A percentile compares a stretch with the other conserved stretches of the same genome.
These are phyloP conservation scores for Exocentrus adspersus DNA, from an alignment of 2,888 invertebrate species.

Conservation along the genomic window DNA sequence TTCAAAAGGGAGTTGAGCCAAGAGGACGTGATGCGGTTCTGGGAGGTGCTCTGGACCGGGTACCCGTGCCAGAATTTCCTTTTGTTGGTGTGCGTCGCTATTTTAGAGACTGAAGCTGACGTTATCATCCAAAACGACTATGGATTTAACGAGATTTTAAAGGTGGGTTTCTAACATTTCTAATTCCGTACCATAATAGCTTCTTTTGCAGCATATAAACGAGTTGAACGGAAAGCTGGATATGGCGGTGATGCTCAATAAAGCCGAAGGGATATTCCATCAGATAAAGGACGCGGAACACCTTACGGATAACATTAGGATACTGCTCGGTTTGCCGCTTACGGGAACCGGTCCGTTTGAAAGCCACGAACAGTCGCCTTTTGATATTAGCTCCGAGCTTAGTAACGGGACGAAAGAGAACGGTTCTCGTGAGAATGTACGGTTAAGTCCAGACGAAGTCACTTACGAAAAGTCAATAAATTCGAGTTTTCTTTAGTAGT, in stretches of 20 bases:
- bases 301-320: conserved; percentile 76
- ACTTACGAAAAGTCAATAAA: conserved; percentile 69
- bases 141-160: conserved; percentile 95
- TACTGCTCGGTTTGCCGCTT: conserved; percentile 74
- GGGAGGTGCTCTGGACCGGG: conserved; percentile 97
- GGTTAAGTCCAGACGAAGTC: conserved; percentile 65
- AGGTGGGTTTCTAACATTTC: conserved; percentile 68
- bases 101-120: conserved; percentile 89
- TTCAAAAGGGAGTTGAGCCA: conserved; percentile 95
- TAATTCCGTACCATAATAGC: too few species aligned
- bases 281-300: conserved; percentile 81
- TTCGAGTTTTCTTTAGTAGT: conserved; percentile 65
- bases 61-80: conserved; percentile 96
- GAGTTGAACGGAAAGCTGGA: conserved; percentile 90
- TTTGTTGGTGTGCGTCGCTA: conserved; percentile 90
- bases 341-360: conserved; percentile 40
- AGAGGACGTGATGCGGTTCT: conserved; percentile 86
- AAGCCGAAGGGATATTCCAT: conserved; percentile 92
- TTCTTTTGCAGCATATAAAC: conserved; percentile 92
- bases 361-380: conserved; percentile 49
- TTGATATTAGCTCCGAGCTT: conserved; percentile 45
- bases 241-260: conserved; percentile 81
- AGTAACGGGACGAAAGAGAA: conserved; percentile 51
- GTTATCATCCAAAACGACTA: conserved; percentile 90
- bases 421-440: conserved; percentile 50